Percentiles rank a stretch among this genome's conserved stretches.
These are phyloP conservation scores for Pedionomus torquatus DNA, from an alignment of 2,113 vertebrate genomes.

Conservation along the genomic window DNA sequence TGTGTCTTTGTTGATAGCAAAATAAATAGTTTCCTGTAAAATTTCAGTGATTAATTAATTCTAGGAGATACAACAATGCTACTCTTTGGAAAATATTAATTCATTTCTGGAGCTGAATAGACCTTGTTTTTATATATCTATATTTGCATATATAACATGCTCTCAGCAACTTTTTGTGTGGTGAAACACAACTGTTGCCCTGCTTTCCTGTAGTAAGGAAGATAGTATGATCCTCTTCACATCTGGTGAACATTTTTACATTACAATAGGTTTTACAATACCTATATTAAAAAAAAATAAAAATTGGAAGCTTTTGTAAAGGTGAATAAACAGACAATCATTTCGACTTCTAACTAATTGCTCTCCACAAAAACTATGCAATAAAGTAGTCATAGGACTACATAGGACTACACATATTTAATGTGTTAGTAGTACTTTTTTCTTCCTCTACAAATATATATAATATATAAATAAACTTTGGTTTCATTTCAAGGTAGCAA, in stretches of 20 bases:
- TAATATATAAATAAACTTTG: neutral
- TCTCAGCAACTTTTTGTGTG: neutral
- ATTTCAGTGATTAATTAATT: neutral
- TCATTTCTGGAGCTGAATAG: neutral
- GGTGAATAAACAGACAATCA: neutral
- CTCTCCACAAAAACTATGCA: neutral
- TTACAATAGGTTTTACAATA: neutral
- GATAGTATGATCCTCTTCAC: neutral
- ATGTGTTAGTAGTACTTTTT: neutral
- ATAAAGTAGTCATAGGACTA: neutral
- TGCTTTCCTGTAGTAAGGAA: neutral
- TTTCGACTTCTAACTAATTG: neutral
- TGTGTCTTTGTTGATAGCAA: neutral
- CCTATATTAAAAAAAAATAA: neutral
- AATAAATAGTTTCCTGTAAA: neutral
- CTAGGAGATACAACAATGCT: neutral
- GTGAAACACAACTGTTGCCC: neutral
- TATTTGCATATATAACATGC: neutral
- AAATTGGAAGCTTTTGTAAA: neutral
- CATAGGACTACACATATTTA: neutral
- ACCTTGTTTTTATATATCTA: neutral
- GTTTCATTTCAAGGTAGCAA: neutral
- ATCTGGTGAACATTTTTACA: too few species aligned
- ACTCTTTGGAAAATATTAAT: neutral
- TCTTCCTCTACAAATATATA: neutral